These are phyloP conservation scores for Ptychodera flava DNA, from an alignment of 35 echinoderm and acorn worm genomes.

Conservation along the genomic window DNA sequence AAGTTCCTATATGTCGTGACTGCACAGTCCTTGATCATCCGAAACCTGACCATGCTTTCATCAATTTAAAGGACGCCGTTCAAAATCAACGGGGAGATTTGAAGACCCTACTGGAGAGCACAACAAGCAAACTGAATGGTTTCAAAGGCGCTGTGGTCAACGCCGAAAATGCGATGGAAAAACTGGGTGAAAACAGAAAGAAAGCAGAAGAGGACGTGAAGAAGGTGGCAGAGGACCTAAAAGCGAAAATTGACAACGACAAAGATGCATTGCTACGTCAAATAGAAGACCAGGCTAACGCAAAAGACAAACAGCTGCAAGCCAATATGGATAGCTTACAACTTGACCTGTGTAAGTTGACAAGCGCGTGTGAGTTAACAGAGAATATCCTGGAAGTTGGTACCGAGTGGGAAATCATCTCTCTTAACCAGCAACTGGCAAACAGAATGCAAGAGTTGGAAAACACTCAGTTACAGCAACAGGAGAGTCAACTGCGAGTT, in stretches of 20 bases:
- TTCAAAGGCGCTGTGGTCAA: conserved; percentile 67
- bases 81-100: no score
- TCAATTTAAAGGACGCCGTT: no score
- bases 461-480: conserved; percentile 68
- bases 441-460: conserved; percentile 74
- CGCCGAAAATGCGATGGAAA: conserved; percentile 84
- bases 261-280: conserved; percentile 56
- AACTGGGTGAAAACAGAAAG: conserved; percentile 81
- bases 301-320: conserved; percentile 69
- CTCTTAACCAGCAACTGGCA: conserved; percentile 92
- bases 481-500: no score
- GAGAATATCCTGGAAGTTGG: conserved; percentile 90
- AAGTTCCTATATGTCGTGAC: no score
- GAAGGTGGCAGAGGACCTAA: conserved; percentile 76
- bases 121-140: conserved; percentile 62
- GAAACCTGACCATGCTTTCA: no score
- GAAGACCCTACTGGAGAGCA: no score
- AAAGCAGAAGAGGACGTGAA: conserved; percentile 93
- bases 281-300: conserved; percentile 54
- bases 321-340: conserved; percentile 81
- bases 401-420: conserved; percentile 81
- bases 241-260: conserved; percentile 45
- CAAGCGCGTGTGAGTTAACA: conserved; percentile 94
- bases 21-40: no score
- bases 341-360: conserved; percentile 73